Percentiles rank a stretch among this genome's conserved stretches.
These are phyloP conservation scores for Pomatostomus ruficeps DNA, from an alignment of 2,113 vertebrate genomes.

Conservation along the genomic window DNA sequence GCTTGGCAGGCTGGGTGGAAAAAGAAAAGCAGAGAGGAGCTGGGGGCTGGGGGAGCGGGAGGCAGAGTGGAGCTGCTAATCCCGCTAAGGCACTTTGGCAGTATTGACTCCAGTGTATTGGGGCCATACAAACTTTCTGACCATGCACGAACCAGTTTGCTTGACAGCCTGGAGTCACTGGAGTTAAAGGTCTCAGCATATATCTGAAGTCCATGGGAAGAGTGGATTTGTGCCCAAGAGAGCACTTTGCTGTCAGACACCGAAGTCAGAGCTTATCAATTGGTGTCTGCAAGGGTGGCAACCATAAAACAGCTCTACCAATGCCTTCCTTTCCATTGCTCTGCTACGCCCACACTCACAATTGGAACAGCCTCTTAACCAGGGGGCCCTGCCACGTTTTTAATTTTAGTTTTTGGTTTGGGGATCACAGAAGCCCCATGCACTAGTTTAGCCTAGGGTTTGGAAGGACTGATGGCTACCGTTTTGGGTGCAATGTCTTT, in stretches of 20 bases:
- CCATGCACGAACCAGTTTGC: neutral
- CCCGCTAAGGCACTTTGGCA: neutral
- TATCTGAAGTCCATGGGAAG: neutral
- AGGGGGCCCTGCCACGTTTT: rapidly evolving
- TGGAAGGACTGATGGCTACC: neutral
- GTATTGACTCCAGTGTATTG: neutral
- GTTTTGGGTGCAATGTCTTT: neutral
- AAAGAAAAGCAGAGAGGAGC: neutral
- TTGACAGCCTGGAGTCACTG: neutral
- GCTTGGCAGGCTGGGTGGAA: neutral
- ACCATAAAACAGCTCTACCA: neutral
- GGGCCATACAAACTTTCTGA: neutral
- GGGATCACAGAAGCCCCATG: neutral
- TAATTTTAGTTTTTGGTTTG: neutral
- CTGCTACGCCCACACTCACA: neutral
- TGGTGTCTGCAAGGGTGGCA: neutral
- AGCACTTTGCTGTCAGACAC: neutral
- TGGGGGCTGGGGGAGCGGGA: neutral
- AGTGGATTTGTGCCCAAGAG: neutral
- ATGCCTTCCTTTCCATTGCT: neutral
- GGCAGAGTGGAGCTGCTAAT: neutral
- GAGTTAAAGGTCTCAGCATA: neutral
- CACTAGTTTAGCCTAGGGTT: neutral
- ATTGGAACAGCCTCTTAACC: neutral
- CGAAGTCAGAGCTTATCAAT: neutral